Base-by-base conservation (phyloP, 2,797 vertebrate genomes). In the Lagorchestes hirsutus region DNA sequence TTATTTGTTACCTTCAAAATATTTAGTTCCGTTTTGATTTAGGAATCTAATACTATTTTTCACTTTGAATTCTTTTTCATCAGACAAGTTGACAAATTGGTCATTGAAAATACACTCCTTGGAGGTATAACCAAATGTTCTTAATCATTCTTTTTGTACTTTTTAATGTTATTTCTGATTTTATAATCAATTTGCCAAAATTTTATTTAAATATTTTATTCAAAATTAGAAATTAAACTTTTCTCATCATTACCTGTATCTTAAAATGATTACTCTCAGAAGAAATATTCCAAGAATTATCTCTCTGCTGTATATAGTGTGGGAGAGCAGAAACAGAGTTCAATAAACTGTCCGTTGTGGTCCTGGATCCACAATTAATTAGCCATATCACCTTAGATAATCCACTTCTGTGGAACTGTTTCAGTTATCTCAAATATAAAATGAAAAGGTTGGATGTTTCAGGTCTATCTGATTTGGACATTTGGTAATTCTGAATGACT, bases 1-100 rank as follows among this genome's bases (percentile, higher is more conserved):
- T 29, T 3, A 59, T 94, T 50, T 74, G 46, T 10, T 95, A 93
- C 34, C 31, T n/a, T 92, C 95, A n/a, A 93, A 0, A 18, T 90
- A 57, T 27, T 90, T 95, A 95, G 52, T n/a, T 91, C 10, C 46
- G 91, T 12, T 93, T 94, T 96, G 58, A 29, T 90, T 93, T 57
- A 96, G 67, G 5, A 92, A 22, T 94, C 40, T 92, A 18, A 93
- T 91, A 34, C 34, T 93, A 18, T 18, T 57, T 55, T 54, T 22
- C 34, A 93, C 28, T 96, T 92, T 94, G 1, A 55, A 34, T 24
- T 14, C 0, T 54, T 22, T 56, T 62, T 94, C 11, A 2, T 56
- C 54, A 34, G 22, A 55, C 8, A 92, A 54, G 24, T n/a, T 9
- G 58, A 93, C 13, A 54, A 24, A 94, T 94, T 40, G 0, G 27